Base-by-base conservation (phyloP, 1,140 invertebrate species). In the Drosophila micromelanica region DNA sequence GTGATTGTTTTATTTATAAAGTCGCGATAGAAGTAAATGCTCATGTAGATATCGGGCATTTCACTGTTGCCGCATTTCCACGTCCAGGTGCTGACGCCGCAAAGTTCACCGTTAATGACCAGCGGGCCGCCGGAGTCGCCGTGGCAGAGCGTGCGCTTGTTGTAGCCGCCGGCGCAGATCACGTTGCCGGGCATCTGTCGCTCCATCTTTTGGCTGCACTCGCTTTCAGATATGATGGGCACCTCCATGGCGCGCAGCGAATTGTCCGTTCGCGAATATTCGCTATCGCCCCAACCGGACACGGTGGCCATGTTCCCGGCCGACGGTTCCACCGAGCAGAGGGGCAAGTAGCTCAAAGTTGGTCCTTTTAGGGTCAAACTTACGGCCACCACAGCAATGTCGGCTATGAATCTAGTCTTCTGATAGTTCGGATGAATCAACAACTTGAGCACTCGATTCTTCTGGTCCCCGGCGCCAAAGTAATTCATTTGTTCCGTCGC, bases 41-140 rank as follows among this genome's bases (percentile, higher is more conserved):
- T 76, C 75, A 82, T 76, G 13, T 32, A 84, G 5, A 84, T 8
- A 6, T 82, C 71, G 3, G 79, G 80, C 40, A 52, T 71, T 2
- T 37, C 0, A 4, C 9, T 45, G 23, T 69, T 49, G 1, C 75
- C 75, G 15, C 75, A 82, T 8, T 42, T 2, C 13, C 11, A 63
- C 0, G 79, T 82, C 79, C 75, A 82, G 0, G 67, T 52, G 38
- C 1, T 35, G 0, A 82, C 9, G 38, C 80, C 79, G 23, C 80
- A 82, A 0, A 82, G 37, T 56, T 82, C 12, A 0, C 35, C 20
- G 1, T 35, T 37, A 13, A 55, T 64, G 11, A 82, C 7, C 8
- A 82, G 20, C 0, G 75, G 63, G 2, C 65, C 79, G 2, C 79
- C 79, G 2, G 79, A 82, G 57, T 82, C 79, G 8, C 79, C 79